These are phyloP conservation scores for Cygnus atratus DNA, from an alignment of 2,113 vertebrate genomes.

Conservation along the genomic window DNA sequence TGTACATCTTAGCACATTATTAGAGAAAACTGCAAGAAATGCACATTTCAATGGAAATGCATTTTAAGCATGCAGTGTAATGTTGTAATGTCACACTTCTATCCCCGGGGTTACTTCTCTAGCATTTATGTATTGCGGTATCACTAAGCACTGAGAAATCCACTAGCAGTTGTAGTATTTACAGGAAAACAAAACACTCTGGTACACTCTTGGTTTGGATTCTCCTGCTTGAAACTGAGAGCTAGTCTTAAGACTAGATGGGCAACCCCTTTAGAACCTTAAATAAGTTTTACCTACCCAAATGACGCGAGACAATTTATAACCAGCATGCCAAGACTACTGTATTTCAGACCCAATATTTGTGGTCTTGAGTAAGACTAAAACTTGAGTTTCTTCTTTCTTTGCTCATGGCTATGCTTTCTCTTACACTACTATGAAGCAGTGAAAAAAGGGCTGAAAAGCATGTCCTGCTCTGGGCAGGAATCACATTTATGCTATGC, in stretches of 20 bases:
- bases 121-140: background rate
- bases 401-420: background rate
- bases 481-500: background rate
- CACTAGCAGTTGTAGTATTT: background rate
- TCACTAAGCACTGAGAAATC: background rate
- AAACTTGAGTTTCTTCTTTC: background rate
- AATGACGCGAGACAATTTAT: background rate
- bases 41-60: background rate
- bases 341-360: fast-evolving
- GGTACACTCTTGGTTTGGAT: background rate
- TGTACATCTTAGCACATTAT: background rate
- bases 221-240: background rate
- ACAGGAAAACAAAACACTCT: background rate
- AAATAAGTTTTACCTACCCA: background rate
- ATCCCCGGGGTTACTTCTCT: background rate
- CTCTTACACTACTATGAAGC: background rate
- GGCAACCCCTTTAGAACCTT: background rate
- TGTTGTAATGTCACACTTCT: background rate
- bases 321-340: background rate
- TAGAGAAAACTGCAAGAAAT: background rate
- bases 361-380: background rate
- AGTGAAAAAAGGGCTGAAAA: background rate
- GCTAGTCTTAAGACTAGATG: background rate
- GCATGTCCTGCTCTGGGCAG: background rate
- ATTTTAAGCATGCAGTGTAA: background rate